Base-by-base conservation (phyloP, 2,797 vertebrate species). In the Coranthus polyacanthus region DNA sequence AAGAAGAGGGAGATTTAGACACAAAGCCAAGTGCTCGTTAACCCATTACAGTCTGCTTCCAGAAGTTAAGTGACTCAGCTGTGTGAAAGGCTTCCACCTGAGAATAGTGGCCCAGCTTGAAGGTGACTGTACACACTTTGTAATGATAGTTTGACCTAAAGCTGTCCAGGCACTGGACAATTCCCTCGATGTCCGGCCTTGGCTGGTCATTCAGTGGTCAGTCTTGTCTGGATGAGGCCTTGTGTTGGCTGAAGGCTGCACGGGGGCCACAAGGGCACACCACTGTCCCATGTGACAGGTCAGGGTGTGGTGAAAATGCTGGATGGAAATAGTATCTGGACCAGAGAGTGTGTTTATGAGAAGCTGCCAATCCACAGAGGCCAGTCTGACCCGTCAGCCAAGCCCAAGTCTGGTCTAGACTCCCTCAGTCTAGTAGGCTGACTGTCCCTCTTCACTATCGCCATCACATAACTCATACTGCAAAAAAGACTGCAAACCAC, bases 291-390 rank as follows among this genome's bases (percentile, higher is more conserved):
- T 83, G 88, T 88, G 83, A 86, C 82, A 74, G 89, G 84, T 90
- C 87, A 86, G 91, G 91, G 87, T 90, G 92, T 90, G 93, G 93
- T 89, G 76, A 89, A 78, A 58, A 67, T 68, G 78, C 82, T 67
- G 74, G 81, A 87, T 86, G 61, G 83, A 93, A 93, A 93, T 92
- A 94, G 89, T 89, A 87, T 85, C 82, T 87, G 87, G 85, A 87
- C 70, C 50, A 72, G 66, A 86, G 77, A 68, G 75, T 81, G 70
- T 84, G 84, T 90, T 88, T 87, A 88, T 74, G 82, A 89, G 71
- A 70, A 20, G 64, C 81, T 82, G 85, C 91, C 90, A 92, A 83
- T 90, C 89, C 86, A 89, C 86, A 89, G 80, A 78, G 84, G 74
- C 82, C 56, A 75, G 59, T 75, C 68, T 75, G 81, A 75, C 69